Evolutionary conservation across 2,113 vertebrate genomes (phyloP), one percentile per base, ranked within the genome.

Genomic region (Channa maculata): DNA sequence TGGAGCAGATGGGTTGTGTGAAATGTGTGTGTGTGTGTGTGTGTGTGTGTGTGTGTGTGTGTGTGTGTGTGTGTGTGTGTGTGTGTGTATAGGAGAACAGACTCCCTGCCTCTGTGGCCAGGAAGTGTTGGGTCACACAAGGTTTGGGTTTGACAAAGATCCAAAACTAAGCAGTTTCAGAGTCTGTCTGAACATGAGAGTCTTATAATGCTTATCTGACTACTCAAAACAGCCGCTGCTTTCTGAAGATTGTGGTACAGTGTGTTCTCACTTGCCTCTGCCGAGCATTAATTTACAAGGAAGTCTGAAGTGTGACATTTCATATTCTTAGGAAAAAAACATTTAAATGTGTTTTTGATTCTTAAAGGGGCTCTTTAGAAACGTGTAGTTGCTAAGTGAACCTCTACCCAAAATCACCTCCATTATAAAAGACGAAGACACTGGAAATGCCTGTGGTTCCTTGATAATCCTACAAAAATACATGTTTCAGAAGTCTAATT

Each of bases 1-100:
- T 70, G 51, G 12, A 88, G 85, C 91, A 92, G 90, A 92, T 92
- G 91, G 88, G 80, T 80, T 80, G 69, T 83, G 64, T 83, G 81
- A 90, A 84, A 77, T 79, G 81, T 82, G 74, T 71, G 77, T 86
- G 73, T 78, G 73, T 44, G 24, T 24, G 24, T 24, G 24, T 24
- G 24, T 24, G 24, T 24, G 24, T 24, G 24, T 24, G 24, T 24
- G 24, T 24, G 24, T 24, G 24, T 24, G 24, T 24, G 24, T 24
- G 24, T 24, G 24, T 24, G 24, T 24, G 24, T 24, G 24, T 24
- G 24, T 24, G 24, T 24, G 24, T 24, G 24, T 24, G 24, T 24
- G 24, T 24, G 24, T 24, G 24, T 24, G 24, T 24, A 75, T 86
- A 44, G 73, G 75, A 74, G 82, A 82, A 79, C 79, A 89, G 83